Evolutionary conservation across 1,140 invertebrate genomes (phyloP).

Genomic region (Dendrolimus kikuchii): DNA sequence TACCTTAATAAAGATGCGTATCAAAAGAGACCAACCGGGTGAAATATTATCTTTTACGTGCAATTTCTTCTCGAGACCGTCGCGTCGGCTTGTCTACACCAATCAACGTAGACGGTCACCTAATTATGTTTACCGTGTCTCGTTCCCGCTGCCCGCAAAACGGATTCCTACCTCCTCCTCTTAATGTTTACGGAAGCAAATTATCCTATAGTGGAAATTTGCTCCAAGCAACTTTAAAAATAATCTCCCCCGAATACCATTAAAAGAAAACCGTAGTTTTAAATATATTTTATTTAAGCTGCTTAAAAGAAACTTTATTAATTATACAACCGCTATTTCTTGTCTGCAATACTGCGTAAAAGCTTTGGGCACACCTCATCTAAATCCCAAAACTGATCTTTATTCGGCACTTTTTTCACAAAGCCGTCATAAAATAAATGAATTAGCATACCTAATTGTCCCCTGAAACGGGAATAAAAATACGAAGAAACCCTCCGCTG

Average conservation of each 20-base stretch:
- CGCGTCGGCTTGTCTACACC: constrained; percentile 34
- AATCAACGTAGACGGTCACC: constrained; percentile 35
- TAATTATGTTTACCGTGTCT: constrained; percentile 51
- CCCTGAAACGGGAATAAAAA: constrained; percentile 52
- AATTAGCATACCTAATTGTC: constrained; percentile 66
- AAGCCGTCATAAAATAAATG: constrained; percentile 52
- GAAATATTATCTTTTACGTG: constrained; percentile 34
- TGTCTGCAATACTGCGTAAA: neutral
- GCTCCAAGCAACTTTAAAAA: too few relatives aligned
- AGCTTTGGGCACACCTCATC: constrained; percentile 8
- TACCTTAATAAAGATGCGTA: constrained; percentile 14
- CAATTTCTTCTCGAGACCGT: constrained; percentile 25
- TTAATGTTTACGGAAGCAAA: constrained; percentile 16
- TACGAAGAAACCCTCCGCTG: constrained; percentile 36
- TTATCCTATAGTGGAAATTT: constrained; percentile 2
- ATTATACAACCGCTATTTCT: neutral
- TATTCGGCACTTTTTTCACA: constrained; percentile 40
- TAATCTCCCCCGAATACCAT: too few relatives aligned
- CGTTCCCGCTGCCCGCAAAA: constrained; percentile 17
- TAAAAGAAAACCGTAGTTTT: constrained; percentile 5
- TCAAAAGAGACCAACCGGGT: constrained; percentile 23
- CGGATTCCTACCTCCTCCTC: constrained; percentile 15
- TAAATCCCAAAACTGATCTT: constrained; percentile 43
- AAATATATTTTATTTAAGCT: neutral
- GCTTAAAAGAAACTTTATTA: too few relatives aligned